Evolutionary conservation across 1,140 invertebrate species (phyloP).

Genomic region (Carposina sasakii): DNA sequence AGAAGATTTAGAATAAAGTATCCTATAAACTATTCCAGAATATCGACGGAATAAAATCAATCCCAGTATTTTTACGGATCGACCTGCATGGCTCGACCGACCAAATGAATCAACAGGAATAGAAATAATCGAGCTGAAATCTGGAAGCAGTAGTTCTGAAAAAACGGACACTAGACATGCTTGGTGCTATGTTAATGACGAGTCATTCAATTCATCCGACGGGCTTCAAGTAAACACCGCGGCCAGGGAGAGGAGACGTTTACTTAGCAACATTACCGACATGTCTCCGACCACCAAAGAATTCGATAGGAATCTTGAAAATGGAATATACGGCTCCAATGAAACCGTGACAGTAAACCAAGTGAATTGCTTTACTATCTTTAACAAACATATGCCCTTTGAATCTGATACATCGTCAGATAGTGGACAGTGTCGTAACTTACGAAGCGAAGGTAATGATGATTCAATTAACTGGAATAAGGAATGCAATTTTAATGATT

Average conservation of each 20-base stretch:
- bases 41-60: too few species aligned
- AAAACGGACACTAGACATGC: too few species aligned
- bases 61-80: too few species aligned
- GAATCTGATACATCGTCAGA: constrained; percentile 33
- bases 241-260: constrained; percentile 25
- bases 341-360: constrained; percentile 16
- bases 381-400: constrained; percentile 25
- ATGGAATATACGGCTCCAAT: not conserved
- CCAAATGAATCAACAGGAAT: too few species aligned
- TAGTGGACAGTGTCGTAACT: constrained; percentile 13
- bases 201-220: not conserved
- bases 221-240: constrained; percentile 19
- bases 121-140: too few species aligned
- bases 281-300: not conserved
- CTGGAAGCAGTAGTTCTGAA: too few species aligned
- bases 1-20: too few species aligned
- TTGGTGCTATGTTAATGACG: constrained; percentile 26
- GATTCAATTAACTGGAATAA: constrained; percentile 18
- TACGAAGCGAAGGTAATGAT: too few species aligned
- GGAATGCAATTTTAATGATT: not conserved
- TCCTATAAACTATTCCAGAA: too few species aligned
- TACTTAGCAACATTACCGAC: constrained; percentile 7
- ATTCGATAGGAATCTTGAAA: not conserved
- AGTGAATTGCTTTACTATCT: constrained; percentile 35
- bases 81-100: too few species aligned